A percentile compares a stretch with the other conserved stretches of the same genome.
phyloP scores from a whole-genome alignment of 1,140 invertebrate species.

The Trichonephila clavata region DNA sequence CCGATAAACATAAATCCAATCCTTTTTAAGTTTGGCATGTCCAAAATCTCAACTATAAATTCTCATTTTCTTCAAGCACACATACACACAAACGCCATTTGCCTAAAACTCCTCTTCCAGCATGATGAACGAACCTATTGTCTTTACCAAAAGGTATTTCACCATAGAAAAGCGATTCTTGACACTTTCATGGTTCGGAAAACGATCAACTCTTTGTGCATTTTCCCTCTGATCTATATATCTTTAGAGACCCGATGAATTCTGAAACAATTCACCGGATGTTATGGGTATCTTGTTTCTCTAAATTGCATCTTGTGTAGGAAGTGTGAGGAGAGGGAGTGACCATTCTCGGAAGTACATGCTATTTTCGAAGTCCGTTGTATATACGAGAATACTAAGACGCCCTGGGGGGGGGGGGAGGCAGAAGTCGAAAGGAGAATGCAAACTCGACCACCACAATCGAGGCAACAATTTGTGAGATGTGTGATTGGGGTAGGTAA shows the following conservation, averaged over 20 bases:
- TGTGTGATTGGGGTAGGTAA: too few species aligned
- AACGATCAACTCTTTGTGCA: neutral
- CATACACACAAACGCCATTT: neutral
- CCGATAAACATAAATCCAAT: neutral
- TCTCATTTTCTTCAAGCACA: neutral
- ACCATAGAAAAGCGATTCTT: neutral
- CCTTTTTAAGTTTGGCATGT: neutral
- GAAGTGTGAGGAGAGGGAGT: conserved; percentile 20
- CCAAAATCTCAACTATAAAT: neutral
- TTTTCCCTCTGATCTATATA: neutral
- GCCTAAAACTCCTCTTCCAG: neutral
- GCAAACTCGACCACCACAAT: too few species aligned
- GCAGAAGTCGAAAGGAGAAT: too few species aligned
- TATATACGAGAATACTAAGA: too few species aligned
- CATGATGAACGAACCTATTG: neutral
- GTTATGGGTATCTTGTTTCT: conserved; percentile 17
- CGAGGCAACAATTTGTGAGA: too few species aligned
- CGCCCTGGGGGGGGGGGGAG: too few species aligned
- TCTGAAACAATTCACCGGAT: conserved; percentile 12
- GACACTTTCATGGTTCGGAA: neutral
- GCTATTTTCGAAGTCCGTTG: conserved; percentile 15
- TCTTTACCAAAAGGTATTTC: neutral
- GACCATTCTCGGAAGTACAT: neutral
- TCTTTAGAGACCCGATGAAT: neutral
- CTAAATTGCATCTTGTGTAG: conserved; percentile 42